These are phyloP conservation scores for Hozukius guyotensis DNA, from an alignment of 2,797 vertebrate genomes.

Conservation along the genomic window DNA sequence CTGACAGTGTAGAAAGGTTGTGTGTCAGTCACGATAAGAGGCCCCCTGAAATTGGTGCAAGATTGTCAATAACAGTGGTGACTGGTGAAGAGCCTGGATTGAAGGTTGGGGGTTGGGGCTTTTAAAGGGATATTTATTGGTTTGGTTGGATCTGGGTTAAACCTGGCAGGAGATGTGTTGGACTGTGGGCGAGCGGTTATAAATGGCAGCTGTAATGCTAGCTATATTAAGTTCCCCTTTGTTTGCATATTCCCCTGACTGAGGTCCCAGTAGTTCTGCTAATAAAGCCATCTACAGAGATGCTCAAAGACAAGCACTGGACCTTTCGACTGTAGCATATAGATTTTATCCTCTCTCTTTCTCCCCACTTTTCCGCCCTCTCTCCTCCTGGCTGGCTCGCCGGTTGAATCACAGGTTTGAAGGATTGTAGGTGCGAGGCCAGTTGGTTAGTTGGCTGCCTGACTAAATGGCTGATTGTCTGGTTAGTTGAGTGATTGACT, in stretches of 20 bases:
- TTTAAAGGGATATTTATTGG: slow-evolving; percentile 27
- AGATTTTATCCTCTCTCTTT: slow-evolving; percentile 61
- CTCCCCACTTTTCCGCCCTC: slow-evolving; percentile 34
- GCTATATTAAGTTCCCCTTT: not conserved
- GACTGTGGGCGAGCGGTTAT: not conserved
- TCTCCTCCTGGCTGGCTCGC: slow-evolving; percentile 17
- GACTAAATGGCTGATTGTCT: slow-evolving; percentile 43
- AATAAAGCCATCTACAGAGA: slow-evolving; percentile 60
- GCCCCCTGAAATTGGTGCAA: slow-evolving; percentile 80
- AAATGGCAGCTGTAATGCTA: slow-evolving; percentile 12
- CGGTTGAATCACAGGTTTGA: slow-evolving; percentile 53
- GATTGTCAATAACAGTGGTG: slow-evolving; percentile 77
- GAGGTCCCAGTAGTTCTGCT: slow-evolving; percentile 10
- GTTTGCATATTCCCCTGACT: slow-evolving; percentile 7
- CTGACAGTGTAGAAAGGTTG: slow-evolving; percentile 85
- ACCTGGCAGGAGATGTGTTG: not conserved
- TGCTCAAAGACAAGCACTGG: slow-evolving; percentile 57
- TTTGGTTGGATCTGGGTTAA: slow-evolving; percentile 18
- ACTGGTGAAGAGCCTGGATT: slow-evolving; percentile 40
- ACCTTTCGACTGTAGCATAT: slow-evolving; percentile 60
- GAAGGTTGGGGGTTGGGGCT: slow-evolving; percentile 27
- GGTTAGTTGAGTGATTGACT: slow-evolving; percentile 49
- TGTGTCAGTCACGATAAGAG: slow-evolving; percentile 81
- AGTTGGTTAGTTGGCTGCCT: slow-evolving; percentile 38
- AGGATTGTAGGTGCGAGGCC: slow-evolving; percentile 39